Conservation (phyloP, 1,140 invertebrate species). For the Chrysomallon squamiferum region DNA sequence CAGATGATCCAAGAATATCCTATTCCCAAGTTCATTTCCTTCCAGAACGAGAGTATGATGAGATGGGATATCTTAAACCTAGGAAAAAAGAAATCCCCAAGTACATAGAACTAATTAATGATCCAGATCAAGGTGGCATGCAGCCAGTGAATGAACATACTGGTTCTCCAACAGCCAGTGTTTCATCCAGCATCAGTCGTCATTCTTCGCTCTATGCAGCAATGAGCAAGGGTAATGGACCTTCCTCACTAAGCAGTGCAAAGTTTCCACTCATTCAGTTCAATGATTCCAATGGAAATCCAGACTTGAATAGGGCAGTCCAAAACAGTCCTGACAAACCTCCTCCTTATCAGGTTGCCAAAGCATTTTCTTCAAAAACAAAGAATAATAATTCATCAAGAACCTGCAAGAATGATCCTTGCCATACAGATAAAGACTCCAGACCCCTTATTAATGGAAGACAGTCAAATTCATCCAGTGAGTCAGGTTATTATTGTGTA, state of each 20-base stretch:
- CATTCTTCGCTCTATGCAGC: constrained; percentile 4
- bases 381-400: not conserved
- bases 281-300: not conserved
- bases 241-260: constrained; percentile 2
- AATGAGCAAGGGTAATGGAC: constrained; percentile 9
- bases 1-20: constrained; percentile 3
- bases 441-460: not conserved
- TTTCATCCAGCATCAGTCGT: constrained; percentile 6
- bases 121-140: constrained; percentile 17
- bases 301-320: not conserved
- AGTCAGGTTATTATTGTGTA: constrained; percentile 3
- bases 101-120: constrained; percentile 29
- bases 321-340: not conserved
- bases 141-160: constrained; percentile 2
- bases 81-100: constrained; percentile 11
- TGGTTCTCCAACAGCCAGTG: not conserved
- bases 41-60: constrained; percentile 23
- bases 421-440: not conserved
- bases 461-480: not conserved
- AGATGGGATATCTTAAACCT: constrained; percentile 29
- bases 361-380: not conserved
- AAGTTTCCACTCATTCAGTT: constrained; percentile 5
- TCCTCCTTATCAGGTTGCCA: not conserved
- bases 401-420: not conserved
- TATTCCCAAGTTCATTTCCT: constrained; percentile 12